Base-by-base conservation (phyloP, 2,797 vertebrate genomes). In the Scomberomorus guttatus region DNA sequence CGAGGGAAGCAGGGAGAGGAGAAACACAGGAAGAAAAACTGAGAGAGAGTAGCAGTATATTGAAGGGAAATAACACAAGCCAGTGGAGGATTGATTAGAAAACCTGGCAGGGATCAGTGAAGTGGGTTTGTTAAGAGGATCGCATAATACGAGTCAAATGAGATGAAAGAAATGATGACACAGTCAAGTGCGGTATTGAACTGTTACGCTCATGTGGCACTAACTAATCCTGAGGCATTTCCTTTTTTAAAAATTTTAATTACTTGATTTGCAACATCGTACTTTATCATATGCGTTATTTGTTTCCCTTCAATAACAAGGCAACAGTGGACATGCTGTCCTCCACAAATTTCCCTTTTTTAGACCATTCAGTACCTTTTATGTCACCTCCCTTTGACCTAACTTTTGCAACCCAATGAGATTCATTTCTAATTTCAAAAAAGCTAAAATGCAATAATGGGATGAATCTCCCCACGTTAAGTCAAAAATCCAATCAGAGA, bases 101-200 rank as follows among this genome's bases (percentile, higher is more conserved):
- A 77, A 25, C 39, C 39, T 83, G 69, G 73, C 61, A 81, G 56
- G 57, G 63, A 82, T 87, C 84, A 77, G 69, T 29, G 37, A 64
- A 65, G 58, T 67, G 42, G 42, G 55, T 46, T 82, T 72, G 63
- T 83, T 82, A 79, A 86, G 75, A 88, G 80, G 75, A 86, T 88
- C 59, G 69, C 64, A 63, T 72, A 75, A 89, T 90, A 72, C 59
- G 37, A 85, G 77, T 65, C 37, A 75, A 87, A 83, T 68, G 15
- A 74, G 65, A 89, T 77, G 27, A 85, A 87, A 72, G 34, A 75
- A 69, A 79, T 54, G 8, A 59, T 17, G 50, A 60, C 65, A 71
- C 24, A 67, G 74, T 77, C 39, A 67, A 81, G 6, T 73, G 27
- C 69, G 62, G 39, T 55, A 22, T 15, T 69, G 32, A 75, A 60